These are phyloP conservation scores for Bambusicola thoracicus DNA, from an alignment of 2,113 vertebrate genomes.

Conservation along the genomic window DNA sequence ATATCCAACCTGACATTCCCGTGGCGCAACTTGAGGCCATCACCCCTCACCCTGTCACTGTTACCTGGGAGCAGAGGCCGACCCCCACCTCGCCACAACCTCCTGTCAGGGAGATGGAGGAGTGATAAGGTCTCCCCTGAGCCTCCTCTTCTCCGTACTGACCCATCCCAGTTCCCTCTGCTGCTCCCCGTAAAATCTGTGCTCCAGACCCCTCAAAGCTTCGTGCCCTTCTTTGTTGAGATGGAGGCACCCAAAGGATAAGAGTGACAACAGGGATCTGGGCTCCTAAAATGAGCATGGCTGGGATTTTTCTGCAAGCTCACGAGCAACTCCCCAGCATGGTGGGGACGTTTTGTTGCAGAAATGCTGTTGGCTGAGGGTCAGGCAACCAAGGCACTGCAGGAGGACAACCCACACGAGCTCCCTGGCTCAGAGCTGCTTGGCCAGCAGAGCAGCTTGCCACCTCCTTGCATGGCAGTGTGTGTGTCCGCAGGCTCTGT, in stretches of 20 bases:
- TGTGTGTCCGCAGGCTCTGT: not conserved
- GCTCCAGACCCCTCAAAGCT: no score
- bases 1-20: no score
- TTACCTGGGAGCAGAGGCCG: no score
- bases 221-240: not conserved
- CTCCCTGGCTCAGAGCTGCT: not conserved
- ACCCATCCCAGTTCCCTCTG: no score
- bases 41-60: no score
- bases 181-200: no score
- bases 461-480: rapidly evolving
- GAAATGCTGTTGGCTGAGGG: not conserved
- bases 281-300: not conserved
- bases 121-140: no score
- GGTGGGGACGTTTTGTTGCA: not conserved
- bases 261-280: not conserved
- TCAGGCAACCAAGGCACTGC: not conserved
- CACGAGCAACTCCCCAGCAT: rapidly evolving
- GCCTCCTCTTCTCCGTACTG: no score
- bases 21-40: no score
- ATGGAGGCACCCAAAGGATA: not conserved
- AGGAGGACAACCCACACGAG: not conserved
- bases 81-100: no score
- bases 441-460: not conserved
- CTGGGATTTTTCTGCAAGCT: not conserved
- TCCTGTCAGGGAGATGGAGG: no score